Base-by-base conservation (phyloP, 2,888 invertebrate species). In the Zonitis immaculata region DNA sequence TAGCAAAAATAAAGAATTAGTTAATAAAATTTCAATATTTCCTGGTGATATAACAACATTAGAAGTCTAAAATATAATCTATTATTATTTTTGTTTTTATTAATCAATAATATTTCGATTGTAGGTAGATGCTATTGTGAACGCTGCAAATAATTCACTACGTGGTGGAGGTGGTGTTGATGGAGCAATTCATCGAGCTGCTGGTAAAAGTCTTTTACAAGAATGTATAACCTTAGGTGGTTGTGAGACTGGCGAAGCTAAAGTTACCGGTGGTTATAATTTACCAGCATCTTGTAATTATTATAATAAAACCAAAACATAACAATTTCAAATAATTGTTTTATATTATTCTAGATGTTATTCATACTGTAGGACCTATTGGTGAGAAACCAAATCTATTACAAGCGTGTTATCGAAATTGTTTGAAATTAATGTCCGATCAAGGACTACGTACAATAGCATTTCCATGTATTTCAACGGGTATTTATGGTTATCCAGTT, bases 381-480 rank as follows among this genome's bases (percentile, higher is more conserved):
- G 88, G 89, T 42, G 86, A 88, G 57, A 82, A 86, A 4, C 81
- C 84, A 6, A 73, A 79, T 0, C 75, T 80, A 42, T 79, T 95
- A 6, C 73, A 78, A 49, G 80, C 81, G 0, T 91, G 91, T 70
- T 95, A 95, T 69, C 76, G 79, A 49, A 86, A 82, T 14, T 82
- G 85, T 66, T 76, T 94, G 1, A 71, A 81, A 0, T 59, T 85
- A 12, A 80, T 81, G 49, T n/a, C n/a, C 67, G 76, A 11, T 73
- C 81, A 26, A 79, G 86, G 57, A 73, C 81, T 91, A 2, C 77
- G 77, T 44, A 80, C 86, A 5, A 81, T 92, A 43, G 92, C 93
- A 0, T 93, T 94, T 71, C 93, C 93, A 0, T 94, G 94, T 70
- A 90, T 95, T 68, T 90, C 92, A 0, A 95, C 95, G 4, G 95